These are phyloP conservation scores for Watsonalla binaria DNA, from an alignment of 2,888 invertebrate species.

Conservation along the genomic window DNA sequence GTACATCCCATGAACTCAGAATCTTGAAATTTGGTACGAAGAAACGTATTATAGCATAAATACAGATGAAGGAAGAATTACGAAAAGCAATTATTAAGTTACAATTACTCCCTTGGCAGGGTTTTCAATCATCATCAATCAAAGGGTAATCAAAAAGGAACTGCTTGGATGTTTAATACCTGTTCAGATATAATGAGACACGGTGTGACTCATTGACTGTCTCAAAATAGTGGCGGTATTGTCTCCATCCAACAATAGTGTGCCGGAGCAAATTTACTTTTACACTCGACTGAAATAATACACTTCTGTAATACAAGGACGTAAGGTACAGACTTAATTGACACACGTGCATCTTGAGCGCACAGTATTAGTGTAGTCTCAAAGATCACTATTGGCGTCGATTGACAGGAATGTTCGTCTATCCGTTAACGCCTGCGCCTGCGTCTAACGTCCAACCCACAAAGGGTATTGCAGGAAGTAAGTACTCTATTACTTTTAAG, in stretches of 20 bases:
- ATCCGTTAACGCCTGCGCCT: constrained; percentile 13
- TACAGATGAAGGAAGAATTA: too few relatives aligned
- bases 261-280: constrained; percentile 13
- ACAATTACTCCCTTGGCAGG: too few relatives aligned
- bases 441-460: constrained; percentile 1
- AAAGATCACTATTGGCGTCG: constrained; percentile 8
- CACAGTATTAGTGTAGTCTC: neutral
- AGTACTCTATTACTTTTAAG: too few relatives aligned
- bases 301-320: neutral
- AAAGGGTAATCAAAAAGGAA: constrained; percentile 12
- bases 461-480: too few relatives aligned
- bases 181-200: constrained; percentile 22
- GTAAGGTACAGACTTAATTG: neutral
- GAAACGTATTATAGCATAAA: too few relatives aligned
- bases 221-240: constrained; percentile 47
- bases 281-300: neutral
- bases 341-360: neutral
- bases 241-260: constrained; percentile 29
- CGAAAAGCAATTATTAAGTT: neutral
- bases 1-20: too few relatives aligned
- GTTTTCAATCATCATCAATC: too few relatives aligned
- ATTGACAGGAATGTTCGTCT: constrained; percentile 18
- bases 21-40: too few relatives aligned
- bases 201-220: constrained; percentile 42
- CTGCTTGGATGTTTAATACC: constrained; percentile 18